Percentiles rank a stretch among this genome's conserved stretches.
Evolutionary conservation across 2,113 vertebrate genomes (phyloP).

Genomic region (Barnardius zonarius): DNA sequence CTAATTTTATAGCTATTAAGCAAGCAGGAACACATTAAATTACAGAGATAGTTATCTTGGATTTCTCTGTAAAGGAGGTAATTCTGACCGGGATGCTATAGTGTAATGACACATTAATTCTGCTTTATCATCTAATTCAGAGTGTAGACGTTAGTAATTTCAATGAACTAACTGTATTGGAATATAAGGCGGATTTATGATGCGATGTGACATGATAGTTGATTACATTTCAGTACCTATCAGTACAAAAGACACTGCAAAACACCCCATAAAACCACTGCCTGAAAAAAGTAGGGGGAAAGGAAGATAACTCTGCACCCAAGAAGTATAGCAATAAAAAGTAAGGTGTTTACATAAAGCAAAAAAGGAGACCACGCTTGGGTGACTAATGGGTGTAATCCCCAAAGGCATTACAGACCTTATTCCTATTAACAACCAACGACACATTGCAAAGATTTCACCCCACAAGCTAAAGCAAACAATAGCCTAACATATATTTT

Average conservation of each 20-base stretch:
- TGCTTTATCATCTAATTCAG: not conserved
- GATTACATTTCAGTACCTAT: not conserved
- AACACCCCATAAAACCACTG: fast-evolving
- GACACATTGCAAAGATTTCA: fast-evolving
- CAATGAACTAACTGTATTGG: not conserved
- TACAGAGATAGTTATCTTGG: not conserved
- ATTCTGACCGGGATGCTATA: not conserved
- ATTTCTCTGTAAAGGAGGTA: not conserved
- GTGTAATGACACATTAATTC: not conserved
- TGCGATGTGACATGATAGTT: not conserved
- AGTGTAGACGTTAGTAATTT: not conserved
- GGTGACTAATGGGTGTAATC: not conserved
- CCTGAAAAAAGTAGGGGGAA: not conserved
- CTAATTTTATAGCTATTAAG: constrained; percentile 6
- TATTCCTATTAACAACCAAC: fast-evolving
- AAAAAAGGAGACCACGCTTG: not conserved
- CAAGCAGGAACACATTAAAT: constrained; percentile 2
- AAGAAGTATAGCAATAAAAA: not conserved
- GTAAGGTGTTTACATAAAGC: not conserved
- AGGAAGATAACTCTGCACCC: not conserved
- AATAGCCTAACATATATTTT: not conserved
- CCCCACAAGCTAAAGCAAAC: not conserved
- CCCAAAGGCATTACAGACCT: not conserved
- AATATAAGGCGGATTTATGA: not conserved
- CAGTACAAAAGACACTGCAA: not conserved